Conservation (phyloP, 2,797 vertebrate genomes). For the Pterois miles region DNA sequence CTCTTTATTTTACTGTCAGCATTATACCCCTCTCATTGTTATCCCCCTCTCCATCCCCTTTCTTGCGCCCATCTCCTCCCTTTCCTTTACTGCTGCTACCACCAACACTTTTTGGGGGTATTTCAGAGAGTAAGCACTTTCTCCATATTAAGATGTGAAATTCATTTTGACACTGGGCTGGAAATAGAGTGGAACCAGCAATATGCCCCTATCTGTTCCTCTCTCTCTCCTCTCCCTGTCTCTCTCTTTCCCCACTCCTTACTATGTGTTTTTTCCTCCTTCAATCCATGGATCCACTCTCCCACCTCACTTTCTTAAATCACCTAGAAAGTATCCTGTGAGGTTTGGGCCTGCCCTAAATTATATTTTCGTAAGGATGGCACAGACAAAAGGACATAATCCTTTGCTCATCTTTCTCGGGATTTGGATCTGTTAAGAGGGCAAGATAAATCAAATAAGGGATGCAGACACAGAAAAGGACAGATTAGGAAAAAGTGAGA, state of each 20-base stretch:
- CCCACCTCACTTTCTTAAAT: slow-evolving; percentile 59
- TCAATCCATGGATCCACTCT: slow-evolving; percentile 52
- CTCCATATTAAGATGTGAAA: slow-evolving; percentile 91
- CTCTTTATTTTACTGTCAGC: slow-evolving; percentile 90
- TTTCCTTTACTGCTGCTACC: slow-evolving; percentile 60
- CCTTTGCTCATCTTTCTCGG: slow-evolving; percentile 28
- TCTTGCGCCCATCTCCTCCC: slow-evolving; percentile 61
- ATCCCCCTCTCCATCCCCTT: slow-evolving; percentile 63
- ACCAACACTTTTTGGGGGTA: slow-evolving; percentile 70
- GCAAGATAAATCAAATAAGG: slow-evolving; percentile 16
- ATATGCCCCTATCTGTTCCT: slow-evolving; percentile 69
- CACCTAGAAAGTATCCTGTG: slow-evolving; percentile 56
- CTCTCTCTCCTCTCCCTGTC: slow-evolving; percentile 6
- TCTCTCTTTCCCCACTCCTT: neutral
- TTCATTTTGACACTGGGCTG: slow-evolving; percentile 83
- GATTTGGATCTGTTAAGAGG: slow-evolving; percentile 33
- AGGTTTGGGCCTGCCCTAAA: slow-evolving; percentile 58
- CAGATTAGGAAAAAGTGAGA: slow-evolving; percentile 3
- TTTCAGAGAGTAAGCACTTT: slow-evolving; percentile 92
- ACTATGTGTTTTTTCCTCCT: slow-evolving; percentile 26
- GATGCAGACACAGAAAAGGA: neutral
- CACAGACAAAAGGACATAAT: slow-evolving; percentile 40
- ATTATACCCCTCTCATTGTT: slow-evolving; percentile 79
- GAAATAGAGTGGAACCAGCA: slow-evolving; percentile 81
- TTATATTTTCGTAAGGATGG: slow-evolving; percentile 64